phyloP scores from a whole-genome alignment of 1,140 invertebrate genomes.

The Drosophila grimshawi region DNA sequence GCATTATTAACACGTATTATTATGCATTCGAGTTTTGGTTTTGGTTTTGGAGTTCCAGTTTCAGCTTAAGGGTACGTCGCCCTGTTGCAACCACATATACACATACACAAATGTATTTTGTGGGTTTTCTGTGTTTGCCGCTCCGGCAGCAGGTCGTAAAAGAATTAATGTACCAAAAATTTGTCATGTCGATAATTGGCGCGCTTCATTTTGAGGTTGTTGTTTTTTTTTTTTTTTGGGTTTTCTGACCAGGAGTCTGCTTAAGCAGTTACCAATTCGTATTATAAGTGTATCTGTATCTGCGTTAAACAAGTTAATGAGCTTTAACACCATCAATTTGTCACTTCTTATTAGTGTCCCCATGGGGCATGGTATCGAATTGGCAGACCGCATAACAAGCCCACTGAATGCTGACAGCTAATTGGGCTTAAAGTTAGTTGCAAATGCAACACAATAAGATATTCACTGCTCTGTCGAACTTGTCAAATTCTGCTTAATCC shows the following conservation, averaged over 20 bases:
- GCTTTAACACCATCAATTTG: constrained; percentile 84
- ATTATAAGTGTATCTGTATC: constrained; percentile 24
- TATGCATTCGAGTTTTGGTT: constrained; percentile 60
- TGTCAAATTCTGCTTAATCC: background rate
- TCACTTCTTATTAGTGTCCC: constrained; percentile 83
- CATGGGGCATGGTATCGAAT: constrained; percentile 34
- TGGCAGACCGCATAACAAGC: constrained; percentile 1
- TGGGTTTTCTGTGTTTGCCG: constrained; percentile 24
- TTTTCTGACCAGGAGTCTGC: constrained; percentile 21
- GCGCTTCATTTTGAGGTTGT: constrained; percentile 76
- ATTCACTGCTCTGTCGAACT: constrained; percentile 1
- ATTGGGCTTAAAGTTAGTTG: constrained; percentile 26
- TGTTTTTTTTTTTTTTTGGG: constrained; percentile 39
- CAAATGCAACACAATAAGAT: constrained; percentile 36
- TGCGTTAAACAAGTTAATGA: constrained; percentile 79
- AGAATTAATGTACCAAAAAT: constrained; percentile 66
- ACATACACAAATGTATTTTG: constrained; percentile 24
- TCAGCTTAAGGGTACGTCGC: constrained; percentile 38
- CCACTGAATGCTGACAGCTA: constrained; percentile 17
- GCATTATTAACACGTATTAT: constrained; percentile 84
- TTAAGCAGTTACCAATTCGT: constrained; percentile 35
- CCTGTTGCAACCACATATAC: constrained; percentile 16
- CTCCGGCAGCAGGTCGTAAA: constrained; percentile 31
- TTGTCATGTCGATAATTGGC: constrained; percentile 83
- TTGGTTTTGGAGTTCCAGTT: constrained; percentile 15